Conservation (phyloP, 2,888 invertebrate species). For the Leptopilina drosophilae region DNA sequence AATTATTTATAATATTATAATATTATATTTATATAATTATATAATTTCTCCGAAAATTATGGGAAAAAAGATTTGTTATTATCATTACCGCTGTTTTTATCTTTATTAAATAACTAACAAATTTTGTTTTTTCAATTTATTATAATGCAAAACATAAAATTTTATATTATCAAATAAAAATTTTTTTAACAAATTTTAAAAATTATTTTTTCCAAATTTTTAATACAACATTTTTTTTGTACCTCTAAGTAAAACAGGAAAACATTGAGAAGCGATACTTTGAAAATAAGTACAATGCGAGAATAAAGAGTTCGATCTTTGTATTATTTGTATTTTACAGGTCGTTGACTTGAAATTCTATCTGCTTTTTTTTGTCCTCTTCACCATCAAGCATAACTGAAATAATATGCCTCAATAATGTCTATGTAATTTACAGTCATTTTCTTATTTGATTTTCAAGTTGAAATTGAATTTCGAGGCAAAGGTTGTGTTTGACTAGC, state of each 20-base stretch:
- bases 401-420: conserved; percentile 14
- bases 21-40: too few relatives aligned
- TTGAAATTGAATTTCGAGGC: conserved; percentile 20
- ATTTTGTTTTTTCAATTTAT: too few relatives aligned
- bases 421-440: conserved; percentile 2
- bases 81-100: too few relatives aligned
- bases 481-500: background rate
- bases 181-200: too few relatives aligned
- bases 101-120: too few relatives aligned
- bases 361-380: background rate
- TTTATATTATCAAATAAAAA: too few relatives aligned
- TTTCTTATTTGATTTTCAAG: conserved; percentile 2
- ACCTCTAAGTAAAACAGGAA: background rate
- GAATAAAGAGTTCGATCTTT: conserved; percentile 14
- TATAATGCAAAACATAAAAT: too few relatives aligned
- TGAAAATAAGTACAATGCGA: background rate
- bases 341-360: conserved; percentile 5
- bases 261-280: background rate
- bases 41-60: too few relatives aligned
- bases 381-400: background rate
- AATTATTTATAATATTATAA: too few relatives aligned
- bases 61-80: too few relatives aligned
- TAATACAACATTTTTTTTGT: background rate
- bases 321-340: background rate
- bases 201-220: too few relatives aligned